phyloP scores from a whole-genome alignment of 2,888 invertebrate genomes.

The Andrena bucephala region DNA sequence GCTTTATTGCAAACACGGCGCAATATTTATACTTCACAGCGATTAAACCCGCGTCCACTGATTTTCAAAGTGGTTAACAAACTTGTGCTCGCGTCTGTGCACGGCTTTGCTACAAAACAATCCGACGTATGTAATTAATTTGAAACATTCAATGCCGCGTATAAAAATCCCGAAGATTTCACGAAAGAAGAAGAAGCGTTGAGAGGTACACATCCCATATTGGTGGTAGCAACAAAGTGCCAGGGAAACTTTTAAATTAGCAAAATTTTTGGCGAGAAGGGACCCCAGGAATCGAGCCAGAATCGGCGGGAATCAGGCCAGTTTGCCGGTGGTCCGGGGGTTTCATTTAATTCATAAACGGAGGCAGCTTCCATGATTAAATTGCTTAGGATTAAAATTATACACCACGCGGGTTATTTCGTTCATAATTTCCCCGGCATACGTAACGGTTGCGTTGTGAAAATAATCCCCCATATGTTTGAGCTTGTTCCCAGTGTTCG shows the following conservation, averaged over 20 bases:
- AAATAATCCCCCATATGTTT: conserved; percentile 45
- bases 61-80: background rate
- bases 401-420: conserved; percentile 19
- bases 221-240: background rate
- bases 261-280: background rate
- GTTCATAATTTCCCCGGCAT: conserved; percentile 30
- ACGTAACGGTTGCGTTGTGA: conserved; percentile 15
- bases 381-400: conserved; percentile 10
- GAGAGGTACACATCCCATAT: background rate
- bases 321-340: background rate
- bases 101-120: too few relatives aligned
- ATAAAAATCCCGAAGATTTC: conserved; percentile 10
- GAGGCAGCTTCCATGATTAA: conserved; percentile 12
- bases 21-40: conserved; percentile 4
- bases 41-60: background rate
- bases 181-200: background rate
- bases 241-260: conserved; percentile 22
- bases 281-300: background rate
- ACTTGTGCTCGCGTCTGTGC: too few relatives aligned
- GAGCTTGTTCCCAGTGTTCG: background rate
- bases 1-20: background rate
- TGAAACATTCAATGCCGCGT: background rate
- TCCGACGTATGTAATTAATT: background rate
- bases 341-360: conserved; percentile 27
- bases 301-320: background rate